These are phyloP conservation scores for Clupea harengus DNA, from an alignment of 2,113 vertebrate genomes.

Conservation along the genomic window DNA sequence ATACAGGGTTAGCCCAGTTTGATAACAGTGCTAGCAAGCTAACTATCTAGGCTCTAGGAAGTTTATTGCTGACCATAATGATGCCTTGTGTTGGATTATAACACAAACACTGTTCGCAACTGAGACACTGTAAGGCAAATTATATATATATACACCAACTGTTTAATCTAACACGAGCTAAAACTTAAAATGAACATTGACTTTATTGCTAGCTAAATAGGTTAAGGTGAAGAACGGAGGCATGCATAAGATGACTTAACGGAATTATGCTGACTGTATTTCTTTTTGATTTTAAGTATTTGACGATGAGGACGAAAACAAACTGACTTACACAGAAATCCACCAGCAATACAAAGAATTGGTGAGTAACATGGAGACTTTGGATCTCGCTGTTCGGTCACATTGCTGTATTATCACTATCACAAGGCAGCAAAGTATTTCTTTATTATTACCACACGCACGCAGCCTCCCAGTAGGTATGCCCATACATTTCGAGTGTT, in stretches of 20 bases:
- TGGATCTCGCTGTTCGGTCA: neutral
- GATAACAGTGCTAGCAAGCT: neutral
- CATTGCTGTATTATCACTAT: neutral
- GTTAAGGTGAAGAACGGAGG: neutral
- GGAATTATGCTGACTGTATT: neutral
- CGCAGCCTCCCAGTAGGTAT: neutral
- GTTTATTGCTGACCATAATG: neutral
- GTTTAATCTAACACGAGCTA: neutral
- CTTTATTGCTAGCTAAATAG: neutral
- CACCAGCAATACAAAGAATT: conserved; percentile 93
- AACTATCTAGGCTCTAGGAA: neutral
- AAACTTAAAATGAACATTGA: neutral
- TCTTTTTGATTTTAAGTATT: conserved; percentile 76
- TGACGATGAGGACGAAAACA: conserved; percentile 97
- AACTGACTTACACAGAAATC: conserved; percentile 94
- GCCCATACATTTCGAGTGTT: neutral
- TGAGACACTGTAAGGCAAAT: neutral
- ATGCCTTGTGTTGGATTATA: neutral
- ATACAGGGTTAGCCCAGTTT: neutral
- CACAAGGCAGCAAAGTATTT: neutral
- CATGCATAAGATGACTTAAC: neutral
- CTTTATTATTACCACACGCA: neutral
- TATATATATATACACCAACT: neutral
- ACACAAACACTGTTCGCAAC: neutral
- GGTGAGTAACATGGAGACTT: conserved; percentile 71